A percentile compares a stretch with the other conserved stretches of the same genome.
Conservation (phyloP, 2,888 invertebrate species). For the Andrena camellia region DNA sequence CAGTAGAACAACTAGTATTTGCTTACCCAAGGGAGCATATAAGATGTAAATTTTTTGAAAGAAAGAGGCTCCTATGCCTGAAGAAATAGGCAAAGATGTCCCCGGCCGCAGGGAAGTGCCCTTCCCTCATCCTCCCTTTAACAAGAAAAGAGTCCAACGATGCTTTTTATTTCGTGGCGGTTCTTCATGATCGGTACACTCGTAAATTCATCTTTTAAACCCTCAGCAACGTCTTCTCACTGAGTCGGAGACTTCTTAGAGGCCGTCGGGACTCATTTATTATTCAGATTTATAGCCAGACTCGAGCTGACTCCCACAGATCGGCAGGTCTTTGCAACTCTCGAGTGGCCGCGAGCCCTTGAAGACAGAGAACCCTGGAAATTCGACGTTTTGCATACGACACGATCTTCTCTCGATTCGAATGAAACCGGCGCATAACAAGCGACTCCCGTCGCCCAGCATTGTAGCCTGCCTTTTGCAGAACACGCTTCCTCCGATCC, state of each 20-base stretch:
- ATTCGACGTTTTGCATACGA: slow-evolving; percentile 85
- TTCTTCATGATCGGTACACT: slow-evolving; percentile 70
- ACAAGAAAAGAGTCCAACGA: slow-evolving; percentile 19
- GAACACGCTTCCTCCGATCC: slow-evolving; percentile 67
- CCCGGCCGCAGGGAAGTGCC: slow-evolving; percentile 2
- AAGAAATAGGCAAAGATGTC: not conserved
- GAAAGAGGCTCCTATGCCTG: not conserved
- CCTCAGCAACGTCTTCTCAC: slow-evolving; percentile 81
- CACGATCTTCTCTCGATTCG: slow-evolving; percentile 82
- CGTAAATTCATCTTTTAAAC: slow-evolving; percentile 84
- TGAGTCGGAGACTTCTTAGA: slow-evolving; percentile 85
- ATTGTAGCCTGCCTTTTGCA: slow-evolving; percentile 69
- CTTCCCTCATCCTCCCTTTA: slow-evolving; percentile 28
- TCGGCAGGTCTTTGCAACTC: slow-evolving; percentile 84
- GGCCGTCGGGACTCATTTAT: slow-evolving; percentile 85
- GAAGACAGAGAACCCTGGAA: slow-evolving; percentile 78
- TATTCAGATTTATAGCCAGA: slow-evolving; percentile 85
- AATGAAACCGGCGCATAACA: slow-evolving; percentile 82
- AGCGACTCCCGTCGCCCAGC: slow-evolving; percentile 76
- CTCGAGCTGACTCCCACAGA: slow-evolving; percentile 84
- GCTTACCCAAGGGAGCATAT: not conserved
- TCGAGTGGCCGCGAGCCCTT: slow-evolving; percentile 73
- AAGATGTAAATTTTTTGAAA: not conserved
- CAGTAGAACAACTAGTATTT: too few species aligned
- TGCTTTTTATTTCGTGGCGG: slow-evolving; percentile 40